Base-by-base conservation (phyloP, 2,888 invertebrate species). In the Eilema sororculum region DNA sequence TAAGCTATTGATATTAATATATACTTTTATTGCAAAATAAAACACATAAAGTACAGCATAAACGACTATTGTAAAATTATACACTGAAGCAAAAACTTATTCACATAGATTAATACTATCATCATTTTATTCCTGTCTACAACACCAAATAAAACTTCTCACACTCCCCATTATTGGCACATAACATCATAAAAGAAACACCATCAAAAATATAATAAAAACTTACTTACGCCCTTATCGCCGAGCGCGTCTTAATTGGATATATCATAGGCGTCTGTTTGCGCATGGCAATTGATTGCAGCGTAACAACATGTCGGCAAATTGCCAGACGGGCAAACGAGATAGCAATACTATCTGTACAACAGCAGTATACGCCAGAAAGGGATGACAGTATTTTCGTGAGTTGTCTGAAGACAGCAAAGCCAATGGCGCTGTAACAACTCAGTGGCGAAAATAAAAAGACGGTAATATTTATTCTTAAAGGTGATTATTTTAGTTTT, bases 201-300 rank as follows among this genome's bases (percentile, higher is more conserved):
- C n/a, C 22, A 37, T 56, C 16, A 28, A 62, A 25, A 64, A 67
- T 63, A 69, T 68, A 73, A 76, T 74, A 74, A 69, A 78, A 86
- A 86, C 68, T 77, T 90, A 91, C 79, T 73, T 88, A 81, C 92
- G 59, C 58, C 87, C 75, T 83, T 90, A 77, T 89, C 20, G 82
- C 57, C 78, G 80, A 81, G 78, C 77, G 78, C 87, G 79, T 90
- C 91, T 93, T 95, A 95, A 95, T 95, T 95, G 95, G 95, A 95
- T 95, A 94, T 95, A 95, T 95, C 95, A 95, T 95, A 95, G 94
- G 93, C 93, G 94, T 95, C 93, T 95, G 95, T 95, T 95, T 95
- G 95, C 95, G 94, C 95, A 93, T 93, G 94, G 89, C 95, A 95
- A 95, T 95, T 95, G 95, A 95, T 95, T 95, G 95, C 95, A 92